These are phyloP conservation scores for Cetonia aurata DNA, from an alignment of 2,888 invertebrate genomes.

Conservation along the genomic window DNA sequence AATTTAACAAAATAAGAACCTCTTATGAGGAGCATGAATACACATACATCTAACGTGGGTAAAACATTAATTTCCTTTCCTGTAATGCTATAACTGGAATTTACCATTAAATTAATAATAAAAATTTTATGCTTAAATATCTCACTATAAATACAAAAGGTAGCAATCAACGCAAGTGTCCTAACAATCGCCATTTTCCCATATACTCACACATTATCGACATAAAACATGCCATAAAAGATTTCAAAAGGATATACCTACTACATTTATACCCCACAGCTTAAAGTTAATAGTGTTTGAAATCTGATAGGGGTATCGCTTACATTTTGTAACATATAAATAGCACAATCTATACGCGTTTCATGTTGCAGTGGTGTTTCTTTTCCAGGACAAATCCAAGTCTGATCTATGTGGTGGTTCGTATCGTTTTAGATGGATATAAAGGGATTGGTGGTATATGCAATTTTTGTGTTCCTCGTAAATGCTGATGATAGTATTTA, in stretches of 20 bases:
- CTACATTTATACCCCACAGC: neutral
- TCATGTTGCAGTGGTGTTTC: constrained; percentile 32
- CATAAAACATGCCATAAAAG: constrained; percentile 18
- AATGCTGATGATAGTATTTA: constrained; percentile 19
- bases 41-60: too few relatives aligned
- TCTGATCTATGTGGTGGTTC: neutral
- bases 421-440: constrained; percentile 38
- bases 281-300: constrained; percentile 30
- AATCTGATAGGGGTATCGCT: constrained; percentile 39
- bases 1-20: too few relatives aligned
- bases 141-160: constrained; percentile 33
- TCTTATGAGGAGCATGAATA: too few relatives aligned
- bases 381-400: constrained; percentile 32
- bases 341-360: constrained; percentile 23
- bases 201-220: constrained; percentile 8
- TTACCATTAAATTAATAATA: constrained; percentile 12
- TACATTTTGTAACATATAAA: constrained; percentile 40
- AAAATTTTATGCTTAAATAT: constrained; percentile 31
- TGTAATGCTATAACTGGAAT: neutral
- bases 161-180: constrained; percentile 43
- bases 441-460: constrained; percentile 14
- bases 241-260: constrained; percentile 19
- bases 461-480: constrained; percentile 6
- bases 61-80: too few relatives aligned
- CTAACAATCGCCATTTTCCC: constrained; percentile 37